These are phyloP conservation scores for Magallana ariakensis DNA, from an alignment of 1,140 invertebrate genomes.

Conservation along the genomic window DNA sequence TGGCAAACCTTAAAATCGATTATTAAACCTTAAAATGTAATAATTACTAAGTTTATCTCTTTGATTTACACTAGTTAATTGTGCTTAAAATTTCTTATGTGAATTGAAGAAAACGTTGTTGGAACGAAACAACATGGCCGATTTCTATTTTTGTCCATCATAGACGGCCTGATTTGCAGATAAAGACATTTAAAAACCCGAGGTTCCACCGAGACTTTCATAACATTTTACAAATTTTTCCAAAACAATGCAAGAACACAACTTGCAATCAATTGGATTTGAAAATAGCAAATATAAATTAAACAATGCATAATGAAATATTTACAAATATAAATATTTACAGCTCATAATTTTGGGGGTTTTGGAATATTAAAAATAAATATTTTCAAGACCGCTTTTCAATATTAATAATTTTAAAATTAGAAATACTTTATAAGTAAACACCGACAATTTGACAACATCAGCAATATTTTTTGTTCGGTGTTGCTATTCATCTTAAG, in stretches of 20 bases:
- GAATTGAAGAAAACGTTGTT: background rate
- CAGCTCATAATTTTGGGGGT: background rate
- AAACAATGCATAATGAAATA: background rate
- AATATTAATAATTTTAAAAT: too few relatives aligned
- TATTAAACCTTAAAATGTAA: too few relatives aligned
- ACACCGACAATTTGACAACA: background rate
- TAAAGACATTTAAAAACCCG: background rate
- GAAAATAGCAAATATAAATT: background rate
- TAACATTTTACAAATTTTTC: too few relatives aligned
- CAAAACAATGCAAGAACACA: background rate
- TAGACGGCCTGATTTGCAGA: background rate
- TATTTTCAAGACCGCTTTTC: too few relatives aligned
- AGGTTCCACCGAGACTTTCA: background rate
- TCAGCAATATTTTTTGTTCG: background rate
- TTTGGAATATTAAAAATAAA: too few relatives aligned
- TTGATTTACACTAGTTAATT: too few relatives aligned
- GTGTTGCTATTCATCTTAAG: too few relatives aligned
- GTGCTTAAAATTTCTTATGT: background rate
- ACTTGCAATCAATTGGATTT: background rate
- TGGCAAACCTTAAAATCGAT: too few relatives aligned
- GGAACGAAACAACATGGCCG: constrained; percentile 29
- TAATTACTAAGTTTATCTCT: too few relatives aligned
- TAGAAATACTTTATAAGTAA: too few relatives aligned
- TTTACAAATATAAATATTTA: background rate
- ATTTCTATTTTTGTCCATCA: constrained; percentile 15